phyloP scores from a whole-genome alignment of 2,113 vertebrate genomes.

The Platysteira castanea region DNA sequence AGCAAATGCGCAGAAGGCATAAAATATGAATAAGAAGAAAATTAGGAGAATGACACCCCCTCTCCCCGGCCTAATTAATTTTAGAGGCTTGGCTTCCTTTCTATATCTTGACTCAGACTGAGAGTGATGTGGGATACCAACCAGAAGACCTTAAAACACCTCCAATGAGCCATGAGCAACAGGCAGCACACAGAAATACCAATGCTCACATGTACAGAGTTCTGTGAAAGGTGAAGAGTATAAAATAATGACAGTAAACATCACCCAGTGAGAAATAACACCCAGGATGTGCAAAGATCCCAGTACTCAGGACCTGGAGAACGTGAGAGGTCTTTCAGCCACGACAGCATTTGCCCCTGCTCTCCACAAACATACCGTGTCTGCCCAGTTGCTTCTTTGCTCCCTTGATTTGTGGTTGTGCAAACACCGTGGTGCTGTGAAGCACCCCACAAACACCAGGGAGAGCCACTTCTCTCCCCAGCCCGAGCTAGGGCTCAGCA shows the following conservation, averaged over 20 bases:
- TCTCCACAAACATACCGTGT: accelerated
- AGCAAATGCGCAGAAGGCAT: not conserved
- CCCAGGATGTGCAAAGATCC: not conserved
- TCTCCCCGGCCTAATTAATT: not conserved
- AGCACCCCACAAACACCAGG: not conserved
- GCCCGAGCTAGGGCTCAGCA: not conserved
- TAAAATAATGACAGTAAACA: not conserved
- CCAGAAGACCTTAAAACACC: not conserved
- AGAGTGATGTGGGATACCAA: not conserved
- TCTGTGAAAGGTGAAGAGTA: not conserved
- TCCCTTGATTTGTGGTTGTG: not conserved
- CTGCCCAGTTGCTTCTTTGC: not conserved
- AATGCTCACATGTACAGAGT: not conserved
- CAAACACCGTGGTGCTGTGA: not conserved
- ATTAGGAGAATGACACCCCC: not conserved
- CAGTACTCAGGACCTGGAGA: not conserved
- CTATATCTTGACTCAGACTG: not conserved
- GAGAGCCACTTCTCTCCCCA: not conserved
- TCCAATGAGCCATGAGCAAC: not conserved
- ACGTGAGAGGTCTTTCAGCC: not conserved
- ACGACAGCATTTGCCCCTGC: not conserved
- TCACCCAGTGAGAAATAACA: not conserved
- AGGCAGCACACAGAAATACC: not conserved
- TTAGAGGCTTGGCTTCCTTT: not conserved
- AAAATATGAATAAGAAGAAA: not conserved